Base-by-base conservation (phyloP, 2,888 invertebrate species). In the Leuctra nigra region DNA sequence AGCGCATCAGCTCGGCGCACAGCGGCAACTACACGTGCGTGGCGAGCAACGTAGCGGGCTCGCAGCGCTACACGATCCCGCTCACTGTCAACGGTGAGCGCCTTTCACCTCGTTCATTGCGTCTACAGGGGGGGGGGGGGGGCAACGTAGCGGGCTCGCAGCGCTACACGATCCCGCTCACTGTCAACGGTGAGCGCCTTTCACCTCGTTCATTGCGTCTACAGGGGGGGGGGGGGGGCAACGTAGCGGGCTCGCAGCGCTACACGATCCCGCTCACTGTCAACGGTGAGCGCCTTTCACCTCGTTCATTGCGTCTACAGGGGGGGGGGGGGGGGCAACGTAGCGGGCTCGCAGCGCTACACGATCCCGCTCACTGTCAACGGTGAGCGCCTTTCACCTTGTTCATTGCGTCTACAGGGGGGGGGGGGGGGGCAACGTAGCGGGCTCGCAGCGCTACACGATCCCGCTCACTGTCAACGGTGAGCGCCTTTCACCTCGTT, bases 11-110 rank as follows among this genome's bases (percentile, higher is more conserved):
- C 56, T 89, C 91, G 25, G 79, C 84, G 53, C 91, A 92, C 70
- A 89, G 86, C 66, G 92, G 94, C 67, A 92, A 91, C 73, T 91
- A 91, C 70, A 91, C 91, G n/a, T 93, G 93, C 72, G 84, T 89
- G 54, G 91, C 91, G n/a, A 83, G 84, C 50, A 93, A 93, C 73
- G 81, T 90, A 22, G 92, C 92, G 13, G 91, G 89, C 11, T 79
- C 81, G 3, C 88, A 88, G 66, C 77, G 81, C 61, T 87, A 85
- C 66, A 84, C 86, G 7, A 86, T 90, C 56, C 87, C 87, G 23
- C 77, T 90, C 3, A 88, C 88, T 14, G 90, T 90, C 14, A 89
- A 90, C 72, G 89, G 86, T 86, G 68, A 22, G 91, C 91, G n/a
- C n/a, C n/a, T n/a, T n/a, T n/a, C n/a, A n/a, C n/a, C n/a, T n/a